A percentile compares a stretch with the other conserved stretches of the same genome.
Evolutionary conservation across 2,888 invertebrate genomes (phyloP).

Genomic region (Folsomia manolachei): DNA sequence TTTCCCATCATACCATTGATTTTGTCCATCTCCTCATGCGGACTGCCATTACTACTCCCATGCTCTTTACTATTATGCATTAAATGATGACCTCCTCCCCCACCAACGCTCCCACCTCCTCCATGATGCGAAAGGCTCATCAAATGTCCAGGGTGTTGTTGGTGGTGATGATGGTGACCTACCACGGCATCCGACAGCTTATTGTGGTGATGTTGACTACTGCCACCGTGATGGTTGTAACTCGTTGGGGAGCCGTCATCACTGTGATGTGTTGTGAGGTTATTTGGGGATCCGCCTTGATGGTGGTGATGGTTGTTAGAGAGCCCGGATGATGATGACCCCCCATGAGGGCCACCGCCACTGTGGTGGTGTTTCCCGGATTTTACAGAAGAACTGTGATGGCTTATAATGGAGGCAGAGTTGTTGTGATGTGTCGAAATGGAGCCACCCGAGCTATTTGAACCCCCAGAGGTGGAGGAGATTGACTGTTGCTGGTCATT

Average conservation of each 20-base stretch:
- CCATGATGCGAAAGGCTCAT: slow-evolving; percentile 31
- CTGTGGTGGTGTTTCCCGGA: slow-evolving; percentile 13
- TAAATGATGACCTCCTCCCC: slow-evolving; percentile 31
- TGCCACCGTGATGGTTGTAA: slow-evolving; percentile 35
- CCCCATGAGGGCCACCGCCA: slow-evolving; percentile 36
- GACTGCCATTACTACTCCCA: slow-evolving; percentile 35
- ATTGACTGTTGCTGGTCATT: slow-evolving; percentile 57
- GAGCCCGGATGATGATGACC: too few relatives aligned
- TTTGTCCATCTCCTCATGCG: slow-evolving; percentile 38
- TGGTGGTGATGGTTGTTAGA: slow-evolving; percentile 46
- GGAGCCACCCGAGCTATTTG: slow-evolving; percentile 51
- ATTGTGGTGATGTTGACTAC: slow-evolving; percentile 32
- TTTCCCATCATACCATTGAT: slow-evolving; percentile 43
- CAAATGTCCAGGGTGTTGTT: slow-evolving; percentile 20
- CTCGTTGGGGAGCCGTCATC: slow-evolving; percentile 43
- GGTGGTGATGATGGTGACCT: slow-evolving; percentile 38
- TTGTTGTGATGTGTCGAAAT: slow-evolving; percentile 52
- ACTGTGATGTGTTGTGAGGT: slow-evolving; percentile 28
- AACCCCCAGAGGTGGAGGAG: slow-evolving; percentile 48
- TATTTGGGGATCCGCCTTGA: slow-evolving; percentile 23
- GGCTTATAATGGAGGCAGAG: slow-evolving; percentile 52
- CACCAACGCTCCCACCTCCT: slow-evolving; percentile 23
- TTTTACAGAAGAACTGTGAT: slow-evolving; percentile 56
- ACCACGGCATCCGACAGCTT: slow-evolving; percentile 5
- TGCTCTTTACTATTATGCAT: slow-evolving; percentile 39